Evolutionary conservation across 2,113 vertebrate species (phyloP).

Genomic region (Nannobrachium achirus): DNA sequence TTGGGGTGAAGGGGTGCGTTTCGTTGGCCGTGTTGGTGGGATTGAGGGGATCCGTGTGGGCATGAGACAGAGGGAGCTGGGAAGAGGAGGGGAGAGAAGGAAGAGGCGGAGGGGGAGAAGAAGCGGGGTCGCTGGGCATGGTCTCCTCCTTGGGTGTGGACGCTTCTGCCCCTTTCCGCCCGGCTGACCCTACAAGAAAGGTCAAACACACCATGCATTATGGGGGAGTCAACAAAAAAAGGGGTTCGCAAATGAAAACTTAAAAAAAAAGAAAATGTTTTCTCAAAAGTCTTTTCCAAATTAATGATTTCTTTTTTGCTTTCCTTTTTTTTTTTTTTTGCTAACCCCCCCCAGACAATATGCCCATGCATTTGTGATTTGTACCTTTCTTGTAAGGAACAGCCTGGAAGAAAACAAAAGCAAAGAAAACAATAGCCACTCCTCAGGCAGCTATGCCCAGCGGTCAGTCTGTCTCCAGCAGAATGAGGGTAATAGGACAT

Average conservation of each 20-base stretch:
- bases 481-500: slow-evolving; percentile 41
- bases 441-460: slow-evolving; percentile 58
- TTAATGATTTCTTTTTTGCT: slow-evolving; percentile 75
- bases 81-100: slow-evolving; percentile 78
- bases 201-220: slow-evolving; percentile 99
- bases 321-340: slow-evolving; percentile 78
- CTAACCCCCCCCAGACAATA: slow-evolving; percentile 89
- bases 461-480: slow-evolving; percentile 43
- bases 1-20: slow-evolving; percentile 94
- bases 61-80: slow-evolving; percentile 68
- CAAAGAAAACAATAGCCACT: slow-evolving; percentile 50
- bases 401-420: slow-evolving; percentile 86
- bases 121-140: slow-evolving; percentile 71
- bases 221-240: slow-evolving; percentile 92
- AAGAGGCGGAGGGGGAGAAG: slow-evolving; percentile 77
- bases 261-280: slow-evolving; percentile 50
- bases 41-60: slow-evolving; percentile 67
- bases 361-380: slow-evolving; percentile 99
- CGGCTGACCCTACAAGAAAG: slow-evolving; percentile 99
- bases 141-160: slow-evolving; percentile 81
- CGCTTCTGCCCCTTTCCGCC: slow-evolving; percentile 97
- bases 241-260: slow-evolving; percentile 77
- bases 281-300: slow-evolving; percentile 71
- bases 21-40: slow-evolving; percentile 92
- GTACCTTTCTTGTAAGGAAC: slow-evolving; percentile 99